These are phyloP conservation scores for Acrocephalus scirpaceus DNA, from an alignment of 2,797 vertebrate genomes.

Conservation along the genomic window DNA sequence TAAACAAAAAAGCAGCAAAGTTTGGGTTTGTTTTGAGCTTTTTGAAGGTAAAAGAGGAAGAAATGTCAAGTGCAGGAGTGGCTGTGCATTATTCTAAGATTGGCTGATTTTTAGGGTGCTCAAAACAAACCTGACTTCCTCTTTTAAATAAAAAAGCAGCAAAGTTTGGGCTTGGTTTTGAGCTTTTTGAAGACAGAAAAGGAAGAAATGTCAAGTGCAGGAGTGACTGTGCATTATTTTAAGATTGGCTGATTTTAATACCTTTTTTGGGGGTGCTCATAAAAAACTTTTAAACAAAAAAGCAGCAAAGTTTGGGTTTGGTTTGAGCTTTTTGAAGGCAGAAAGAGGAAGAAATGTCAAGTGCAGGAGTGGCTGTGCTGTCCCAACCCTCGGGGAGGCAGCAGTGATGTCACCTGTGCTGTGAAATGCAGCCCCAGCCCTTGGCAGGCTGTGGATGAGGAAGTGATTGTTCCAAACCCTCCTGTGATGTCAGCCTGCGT, in stretches of 20 bases:
- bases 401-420: not conserved
- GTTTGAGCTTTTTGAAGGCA: not conserved
- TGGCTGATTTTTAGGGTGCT: too few relatives aligned
- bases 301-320: rapidly evolving
- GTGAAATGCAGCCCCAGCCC: not conserved
- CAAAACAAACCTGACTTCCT: rapidly evolving
- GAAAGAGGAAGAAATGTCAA: rapidly evolving
- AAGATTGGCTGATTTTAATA: rapidly evolving
- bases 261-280: not conserved
- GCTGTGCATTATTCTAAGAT: not conserved
- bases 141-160: too few relatives aligned
- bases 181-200: rapidly evolving
- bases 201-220: not conserved
- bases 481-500: not conserved
- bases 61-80: too few relatives aligned
- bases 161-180: not conserved
- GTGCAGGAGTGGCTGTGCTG: not conserved
- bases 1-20: too few relatives aligned
- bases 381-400: not conserved
- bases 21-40: too few relatives aligned
- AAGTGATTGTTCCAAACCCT: not conserved
- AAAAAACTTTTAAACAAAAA: not conserved
- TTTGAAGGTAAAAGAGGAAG: too few relatives aligned
- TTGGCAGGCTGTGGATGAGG: not conserved
- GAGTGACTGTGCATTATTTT: not conserved